These are phyloP conservation scores for Deilephila elpenor DNA, from an alignment of 2,888 invertebrate genomes.

Conservation along the genomic window DNA sequence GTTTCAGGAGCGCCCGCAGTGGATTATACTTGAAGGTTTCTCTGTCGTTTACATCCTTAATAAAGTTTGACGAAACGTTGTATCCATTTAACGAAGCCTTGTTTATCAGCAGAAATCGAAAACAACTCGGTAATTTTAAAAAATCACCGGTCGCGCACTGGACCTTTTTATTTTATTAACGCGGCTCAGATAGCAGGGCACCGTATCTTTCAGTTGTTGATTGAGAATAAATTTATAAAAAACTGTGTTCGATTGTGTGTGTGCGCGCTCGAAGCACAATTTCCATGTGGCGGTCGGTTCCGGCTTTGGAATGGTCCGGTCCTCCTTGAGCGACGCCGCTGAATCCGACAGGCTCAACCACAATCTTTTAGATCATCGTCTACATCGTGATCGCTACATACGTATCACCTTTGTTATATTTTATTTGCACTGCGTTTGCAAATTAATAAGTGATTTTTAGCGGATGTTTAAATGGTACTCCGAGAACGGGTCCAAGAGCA, in stretches of 20 bases:
- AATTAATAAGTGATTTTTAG: background rate
- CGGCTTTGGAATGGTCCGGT: conserved; percentile 80
- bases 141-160: background rate
- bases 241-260: conserved; percentile 52
- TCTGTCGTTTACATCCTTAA: background rate
- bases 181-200: background rate
- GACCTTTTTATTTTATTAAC: conserved; percentile 4
- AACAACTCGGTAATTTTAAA: conserved; percentile 6
- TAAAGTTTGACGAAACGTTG: conserved; percentile 4
- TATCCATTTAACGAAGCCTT: background rate
- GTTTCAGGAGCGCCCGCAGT: background rate
- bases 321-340: conserved; percentile 75
- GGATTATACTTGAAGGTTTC: background rate
- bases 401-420: conserved; percentile 34
- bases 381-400: conserved; percentile 31
- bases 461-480: background rate
- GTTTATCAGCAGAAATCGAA: conserved; percentile 9
- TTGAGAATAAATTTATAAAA: conserved; percentile 29
- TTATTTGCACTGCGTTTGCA: background rate
- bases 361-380: conserved; percentile 75
- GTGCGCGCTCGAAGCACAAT: conserved; percentile 54
- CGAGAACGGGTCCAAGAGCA: too few species aligned
- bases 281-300: conserved; percentile 70
- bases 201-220: conserved; percentile 6
- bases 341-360: conserved; percentile 63